Conservation (phyloP, 2,113 vertebrate genomes). For the Lepus europaeus region DNA sequence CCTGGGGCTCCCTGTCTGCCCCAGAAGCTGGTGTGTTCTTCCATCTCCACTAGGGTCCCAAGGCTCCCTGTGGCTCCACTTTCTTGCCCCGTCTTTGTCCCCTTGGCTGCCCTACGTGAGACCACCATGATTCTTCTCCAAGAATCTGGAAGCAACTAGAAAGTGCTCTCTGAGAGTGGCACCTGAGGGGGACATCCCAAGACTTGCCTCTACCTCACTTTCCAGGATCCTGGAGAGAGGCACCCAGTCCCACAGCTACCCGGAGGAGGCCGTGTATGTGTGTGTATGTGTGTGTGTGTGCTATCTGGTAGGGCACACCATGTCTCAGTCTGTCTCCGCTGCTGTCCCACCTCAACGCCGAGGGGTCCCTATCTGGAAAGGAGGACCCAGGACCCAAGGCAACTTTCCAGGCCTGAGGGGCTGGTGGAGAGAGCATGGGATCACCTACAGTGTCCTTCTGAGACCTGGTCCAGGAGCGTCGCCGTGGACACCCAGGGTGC, state of each 20-base stretch:
- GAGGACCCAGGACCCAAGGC: not conserved
- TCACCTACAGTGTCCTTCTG: slow-evolving; percentile 20
- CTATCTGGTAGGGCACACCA: not conserved
- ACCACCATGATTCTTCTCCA: not conserved
- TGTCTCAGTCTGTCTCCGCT: not conserved
- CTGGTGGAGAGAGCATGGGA: not conserved
- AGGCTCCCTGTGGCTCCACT: not conserved
- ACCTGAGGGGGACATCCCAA: not conserved
- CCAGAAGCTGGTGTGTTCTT: not conserved
- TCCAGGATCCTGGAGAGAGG: not conserved
- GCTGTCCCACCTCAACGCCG: not conserved
- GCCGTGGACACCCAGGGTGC: slow-evolving; percentile 20
- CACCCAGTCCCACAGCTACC: not conserved
- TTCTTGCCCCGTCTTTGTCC: slow-evolving; percentile 4
- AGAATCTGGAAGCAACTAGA: slow-evolving; percentile 37
- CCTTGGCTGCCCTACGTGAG: not conserved
- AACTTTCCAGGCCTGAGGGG: not conserved
- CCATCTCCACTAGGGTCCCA: not conserved
- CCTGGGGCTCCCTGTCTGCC: not conserved
- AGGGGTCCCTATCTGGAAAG: not conserved
- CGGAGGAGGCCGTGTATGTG: not conserved
- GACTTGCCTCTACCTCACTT: not conserved
- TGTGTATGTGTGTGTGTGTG: not conserved
- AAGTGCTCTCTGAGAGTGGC: not conserved
- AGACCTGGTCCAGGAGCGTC: slow-evolving; percentile 10